Conservation (phyloP, 1,140 invertebrate genomes). For the Drosophila auraria region DNA sequence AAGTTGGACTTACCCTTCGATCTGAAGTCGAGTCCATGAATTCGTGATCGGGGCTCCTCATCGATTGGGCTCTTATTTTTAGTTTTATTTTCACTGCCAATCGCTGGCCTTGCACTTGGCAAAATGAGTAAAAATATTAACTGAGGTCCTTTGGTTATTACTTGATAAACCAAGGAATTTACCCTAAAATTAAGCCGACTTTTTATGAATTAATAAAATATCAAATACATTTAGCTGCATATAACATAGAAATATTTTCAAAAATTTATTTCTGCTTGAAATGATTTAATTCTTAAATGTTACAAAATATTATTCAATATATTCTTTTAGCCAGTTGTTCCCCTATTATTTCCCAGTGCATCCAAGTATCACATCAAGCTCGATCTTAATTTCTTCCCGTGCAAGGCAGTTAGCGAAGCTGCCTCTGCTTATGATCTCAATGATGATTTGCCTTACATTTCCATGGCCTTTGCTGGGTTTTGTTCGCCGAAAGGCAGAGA, state of each 20-base stretch:
- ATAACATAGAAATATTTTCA: no score
- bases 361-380: background rate
- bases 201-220: no score
- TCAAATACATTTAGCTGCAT: no score
- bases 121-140: background rate
- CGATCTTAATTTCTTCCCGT: constrained; percentile 14
- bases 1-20: constrained; percentile 15
- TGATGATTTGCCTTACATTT: constrained; percentile 25
- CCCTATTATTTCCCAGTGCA: background rate
- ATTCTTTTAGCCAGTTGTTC: rapidly evolving
- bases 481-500: constrained; percentile 22
- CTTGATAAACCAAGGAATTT: no score
- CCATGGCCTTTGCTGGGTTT: constrained; percentile 47
- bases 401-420: constrained; percentile 62
- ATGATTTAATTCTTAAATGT: no score
- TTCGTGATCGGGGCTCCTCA: constrained; percentile 49
- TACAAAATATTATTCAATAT: no score
- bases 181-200: no score
- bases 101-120: background rate
- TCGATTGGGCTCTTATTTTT: constrained; percentile 60
- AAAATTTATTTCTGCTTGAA: no score
- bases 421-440: constrained; percentile 68
- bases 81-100: constrained; percentile 13
- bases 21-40: constrained; percentile 29
- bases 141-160: background rate